Evolutionary conservation across 2,113 vertebrate genomes (phyloP), one percentile per base, ranked within the genome.

Genomic region (Cryptomyrus ogoouensis): DNA sequence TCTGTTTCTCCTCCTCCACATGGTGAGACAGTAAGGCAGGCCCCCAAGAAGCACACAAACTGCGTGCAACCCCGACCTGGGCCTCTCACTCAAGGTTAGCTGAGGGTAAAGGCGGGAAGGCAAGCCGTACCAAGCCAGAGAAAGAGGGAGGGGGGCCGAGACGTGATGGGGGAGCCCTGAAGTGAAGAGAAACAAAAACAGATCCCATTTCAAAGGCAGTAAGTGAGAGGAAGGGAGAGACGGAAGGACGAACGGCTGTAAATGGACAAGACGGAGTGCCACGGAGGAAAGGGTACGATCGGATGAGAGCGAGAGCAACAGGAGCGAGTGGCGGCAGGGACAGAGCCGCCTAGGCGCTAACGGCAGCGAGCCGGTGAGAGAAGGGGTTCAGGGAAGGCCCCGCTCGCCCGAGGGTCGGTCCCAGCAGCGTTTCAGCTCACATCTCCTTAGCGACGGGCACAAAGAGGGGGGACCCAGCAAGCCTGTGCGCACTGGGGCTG

Each of bases 401-500:
- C 6, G 21, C 24, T 31, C 39, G 13, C 74, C 21, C 5, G 7
- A 58, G 46, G 53, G 50, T 19, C 35, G n/a, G 5, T 5, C 53
- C 35, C 27, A 35, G 87, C 35, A 21, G 53, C 21, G 53, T 88
- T 58, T 24, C 44, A 70, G 56, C 87, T 44, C 39, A 9, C 50
- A 27, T 58, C 90, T 87, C 85, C 49, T 39, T 52, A 52, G 49
- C 91, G 93, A 93, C 92, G 92, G 92, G 91, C 90, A 87, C 56
- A n/a, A 90, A 94, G 92, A 50, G 88, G 92, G 83, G 93, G 92
- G 94, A 93, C 93, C 93, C 92, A 42, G 89, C 85, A 92, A 92
- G 90, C 92, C 92, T 91, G 49, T 77, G 89, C 91, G 89, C 94
- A 90, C 94, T 94, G 95, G 3, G 89, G 91, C 94, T 95, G 93